Evolutionary conservation across 1,140 invertebrate species (phyloP), one percentile per base, ranked within the genome.

Genomic region (Idris sp.): DNA sequence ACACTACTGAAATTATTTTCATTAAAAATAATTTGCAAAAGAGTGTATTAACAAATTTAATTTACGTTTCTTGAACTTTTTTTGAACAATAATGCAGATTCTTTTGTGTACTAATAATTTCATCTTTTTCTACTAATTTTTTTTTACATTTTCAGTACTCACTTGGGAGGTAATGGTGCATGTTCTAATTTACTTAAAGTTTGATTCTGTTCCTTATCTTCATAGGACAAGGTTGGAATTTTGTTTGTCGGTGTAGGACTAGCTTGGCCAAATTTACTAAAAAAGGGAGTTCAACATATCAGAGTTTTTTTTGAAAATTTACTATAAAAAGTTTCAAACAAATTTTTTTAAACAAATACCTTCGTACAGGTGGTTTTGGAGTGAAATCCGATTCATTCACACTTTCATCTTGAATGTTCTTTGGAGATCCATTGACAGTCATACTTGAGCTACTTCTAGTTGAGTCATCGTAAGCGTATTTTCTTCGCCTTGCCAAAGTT

Each of bases 321-420:
- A n/a, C n/a, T n/a, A n/a, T n/a, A n/a, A n/a, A n/a, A n/a, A n/a
- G n/a, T n/a, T n/a, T n/a, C n/a, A n/a, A n/a, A n/a, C n/a, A n/a
- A n/a, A n/a, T n/a, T n/a, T n/a, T n/a, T n/a, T n/a, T n/a, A n/a
- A n/a, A n/a, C n/a, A n/a, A 40, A 35, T 35, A 84, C 84, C 81
- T 80, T 79, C 85, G 75, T 2, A 64, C 80, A 6, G 85, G 85
- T 58, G 85, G 78, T 68, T 84, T 86, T 4, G 85, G 85, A 1
- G 83, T 85, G 14, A 81, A 77, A 35, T 83, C 79, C 28, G 74
- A 77, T 76, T 82, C 69, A 38, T 81, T 81, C 2, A 82, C 83
- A 11, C 46, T 43, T 15, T 76, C 78, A 16, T 83, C 78, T 8
- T 79, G 77, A 4, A 81, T 72, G 18, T 72, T 81, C 8, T 67